Evolutionary conservation across 2,797 vertebrate species (phyloP).

Genomic region (Hypotaenidia okinawae): DNA sequence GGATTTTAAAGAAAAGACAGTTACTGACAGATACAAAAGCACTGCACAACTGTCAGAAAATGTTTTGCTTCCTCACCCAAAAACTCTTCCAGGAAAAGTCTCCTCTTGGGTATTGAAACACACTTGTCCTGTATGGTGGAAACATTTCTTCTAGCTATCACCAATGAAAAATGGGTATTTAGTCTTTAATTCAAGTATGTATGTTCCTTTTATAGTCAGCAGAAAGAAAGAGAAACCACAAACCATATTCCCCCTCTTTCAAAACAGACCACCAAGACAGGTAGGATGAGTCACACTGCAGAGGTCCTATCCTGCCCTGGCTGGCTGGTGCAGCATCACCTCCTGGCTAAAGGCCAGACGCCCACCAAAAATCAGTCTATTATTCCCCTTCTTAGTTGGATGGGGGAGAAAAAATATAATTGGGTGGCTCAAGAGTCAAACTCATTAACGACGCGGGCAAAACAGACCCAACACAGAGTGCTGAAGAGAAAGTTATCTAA

Average conservation of each 20-base stretch:
- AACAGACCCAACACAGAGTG: no score
- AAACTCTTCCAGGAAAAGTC: not conserved
- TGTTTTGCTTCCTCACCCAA: not conserved
- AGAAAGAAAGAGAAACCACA: not conserved
- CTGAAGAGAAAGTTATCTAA: no score
- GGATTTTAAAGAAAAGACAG: not conserved
- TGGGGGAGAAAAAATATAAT: no score
- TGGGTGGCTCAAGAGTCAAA: no score
- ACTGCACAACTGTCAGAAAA: not conserved
- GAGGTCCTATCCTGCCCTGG: not conserved
- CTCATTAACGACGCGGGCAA: no score
- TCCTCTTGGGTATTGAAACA: not conserved
- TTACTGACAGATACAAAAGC: not conserved
- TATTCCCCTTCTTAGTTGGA: no score
- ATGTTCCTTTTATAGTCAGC: not conserved
- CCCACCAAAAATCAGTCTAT: no score
- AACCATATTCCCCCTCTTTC: not conserved
- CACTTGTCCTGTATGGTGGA: not conserved
- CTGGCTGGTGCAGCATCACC: not conserved
- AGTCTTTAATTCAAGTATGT: not conserved
- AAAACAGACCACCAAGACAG: not conserved
- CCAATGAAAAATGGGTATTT: not conserved
- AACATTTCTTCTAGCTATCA: not conserved
- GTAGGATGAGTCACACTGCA: not conserved
- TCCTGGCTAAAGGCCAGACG: not conserved